These are phyloP conservation scores for Anomalospiza imberbis DNA, from an alignment of 2,797 vertebrate genomes.

Conservation along the genomic window DNA sequence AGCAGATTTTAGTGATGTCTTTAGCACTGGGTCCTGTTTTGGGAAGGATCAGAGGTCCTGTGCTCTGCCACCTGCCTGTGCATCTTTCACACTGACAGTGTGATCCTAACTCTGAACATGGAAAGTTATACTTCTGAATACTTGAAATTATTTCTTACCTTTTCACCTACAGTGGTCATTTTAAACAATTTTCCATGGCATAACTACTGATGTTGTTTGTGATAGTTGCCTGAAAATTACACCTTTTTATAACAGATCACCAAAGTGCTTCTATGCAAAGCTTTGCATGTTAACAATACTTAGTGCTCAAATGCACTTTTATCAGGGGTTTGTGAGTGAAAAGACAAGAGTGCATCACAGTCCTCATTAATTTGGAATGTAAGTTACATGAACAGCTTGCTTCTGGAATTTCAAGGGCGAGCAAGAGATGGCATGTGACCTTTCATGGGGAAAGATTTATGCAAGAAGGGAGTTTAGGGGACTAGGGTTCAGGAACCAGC, in stretches of 20 bases:
- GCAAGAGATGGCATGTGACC: constrained; percentile 68
- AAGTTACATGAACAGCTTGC: constrained; percentile 58
- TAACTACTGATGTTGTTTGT: not conserved
- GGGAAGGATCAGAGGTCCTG: not conserved
- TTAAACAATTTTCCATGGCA: not conserved
- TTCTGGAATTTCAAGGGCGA: constrained; percentile 68
- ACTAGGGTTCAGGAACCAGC: constrained; percentile 60
- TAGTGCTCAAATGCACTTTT: constrained; percentile 19
- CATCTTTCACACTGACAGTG: not conserved
- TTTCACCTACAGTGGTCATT: not conserved
- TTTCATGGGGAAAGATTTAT: constrained; percentile 66
- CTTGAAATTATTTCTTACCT: not conserved
- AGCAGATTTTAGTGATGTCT: not conserved
- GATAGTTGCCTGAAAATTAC: not conserved
- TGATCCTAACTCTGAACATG: not conserved
- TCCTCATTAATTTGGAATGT: constrained; percentile 73
- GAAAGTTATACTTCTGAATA: not conserved
- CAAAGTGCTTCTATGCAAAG: not conserved
- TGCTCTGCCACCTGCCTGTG: not conserved
- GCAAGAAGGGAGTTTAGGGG: constrained; percentile 49
- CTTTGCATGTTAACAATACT: not conserved
- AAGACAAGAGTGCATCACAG: constrained; percentile 59
- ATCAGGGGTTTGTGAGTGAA: constrained; percentile 9
- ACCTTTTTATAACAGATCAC: not conserved
- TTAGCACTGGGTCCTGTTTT: not conserved